A percentile compares a stretch with the other conserved stretches of the same genome.
Conservation (phyloP, 2,113 vertebrate species). For the Psittacus erithacus region DNA sequence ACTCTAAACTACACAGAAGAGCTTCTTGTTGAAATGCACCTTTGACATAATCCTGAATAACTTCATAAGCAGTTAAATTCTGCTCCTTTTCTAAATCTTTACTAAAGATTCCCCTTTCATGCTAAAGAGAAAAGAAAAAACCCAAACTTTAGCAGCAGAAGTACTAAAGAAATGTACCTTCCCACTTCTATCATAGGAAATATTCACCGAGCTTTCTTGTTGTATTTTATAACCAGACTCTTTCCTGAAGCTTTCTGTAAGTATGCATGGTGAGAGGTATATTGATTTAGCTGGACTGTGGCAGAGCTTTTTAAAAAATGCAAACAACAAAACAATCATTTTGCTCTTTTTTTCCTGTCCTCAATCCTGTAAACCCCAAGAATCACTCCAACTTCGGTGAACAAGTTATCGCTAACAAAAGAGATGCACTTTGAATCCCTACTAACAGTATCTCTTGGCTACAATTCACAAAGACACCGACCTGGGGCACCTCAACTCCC, state of each 20-base stretch:
- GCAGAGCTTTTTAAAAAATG: not conserved
- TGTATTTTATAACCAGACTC: not conserved
- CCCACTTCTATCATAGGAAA: not conserved
- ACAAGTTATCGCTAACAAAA: not conserved
- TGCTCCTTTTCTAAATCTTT: not conserved
- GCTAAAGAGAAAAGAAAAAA: not conserved
- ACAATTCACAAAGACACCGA: rapidly evolving
- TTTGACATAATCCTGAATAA: not conserved
- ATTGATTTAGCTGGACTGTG: not conserved
- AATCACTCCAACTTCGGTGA: not conserved
- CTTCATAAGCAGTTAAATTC: not conserved
- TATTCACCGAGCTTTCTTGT: not conserved
- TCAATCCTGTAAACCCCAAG: not conserved
- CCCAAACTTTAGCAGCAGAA: not conserved
- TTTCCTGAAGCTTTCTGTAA: not conserved
- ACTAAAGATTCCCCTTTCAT: not conserved
- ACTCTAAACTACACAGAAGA: not conserved
- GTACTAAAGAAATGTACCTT: not conserved
- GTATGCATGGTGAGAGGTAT: not conserved
- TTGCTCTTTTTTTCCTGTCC: not conserved
- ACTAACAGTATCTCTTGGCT: not conserved
- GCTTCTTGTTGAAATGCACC: not conserved
- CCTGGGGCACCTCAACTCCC: not conserved
- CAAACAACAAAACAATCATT: not conserved
- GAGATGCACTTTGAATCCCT: not conserved